Evolutionary conservation across 2,797 vertebrate genomes (phyloP).

Genomic region (Simalia tracyae): DNA sequence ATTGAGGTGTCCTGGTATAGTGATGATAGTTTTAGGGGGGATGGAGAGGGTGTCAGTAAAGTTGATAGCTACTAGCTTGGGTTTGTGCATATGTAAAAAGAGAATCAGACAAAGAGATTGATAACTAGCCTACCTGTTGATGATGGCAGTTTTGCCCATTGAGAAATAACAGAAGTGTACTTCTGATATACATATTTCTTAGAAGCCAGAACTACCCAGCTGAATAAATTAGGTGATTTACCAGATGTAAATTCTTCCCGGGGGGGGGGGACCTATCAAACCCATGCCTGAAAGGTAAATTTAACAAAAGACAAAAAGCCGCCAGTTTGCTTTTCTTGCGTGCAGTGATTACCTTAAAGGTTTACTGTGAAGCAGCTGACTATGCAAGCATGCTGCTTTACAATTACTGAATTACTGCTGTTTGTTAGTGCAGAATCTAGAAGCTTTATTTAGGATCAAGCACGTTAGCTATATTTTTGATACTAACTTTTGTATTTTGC

Average conservation of each 20-base stretch:
- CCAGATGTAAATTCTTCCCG: not conserved
- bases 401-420: not conserved
- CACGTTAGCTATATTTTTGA: not conserved
- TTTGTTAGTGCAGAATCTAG: not conserved
- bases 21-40: not conserved
- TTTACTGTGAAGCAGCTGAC: not conserved
- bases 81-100: not conserved
- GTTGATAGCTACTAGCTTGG: not conserved
- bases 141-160: not conserved
- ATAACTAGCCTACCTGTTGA: not conserved
- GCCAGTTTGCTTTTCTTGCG: not conserved
- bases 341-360: not conserved
- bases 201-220: not conserved
- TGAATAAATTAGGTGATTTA: not conserved
- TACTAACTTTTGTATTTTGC: not conserved
- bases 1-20: not conserved
- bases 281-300: not conserved
- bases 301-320: not conserved
- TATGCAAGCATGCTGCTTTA: not conserved
- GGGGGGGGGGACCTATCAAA: not conserved
- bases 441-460: not conserved
- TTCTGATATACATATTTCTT: not conserved
- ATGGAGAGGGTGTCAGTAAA: not conserved
- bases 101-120: not conserved
- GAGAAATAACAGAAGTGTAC: not conserved